These are phyloP conservation scores for Bolborhynchus lineola DNA, from an alignment of 2,113 vertebrate genomes.

Conservation along the genomic window DNA sequence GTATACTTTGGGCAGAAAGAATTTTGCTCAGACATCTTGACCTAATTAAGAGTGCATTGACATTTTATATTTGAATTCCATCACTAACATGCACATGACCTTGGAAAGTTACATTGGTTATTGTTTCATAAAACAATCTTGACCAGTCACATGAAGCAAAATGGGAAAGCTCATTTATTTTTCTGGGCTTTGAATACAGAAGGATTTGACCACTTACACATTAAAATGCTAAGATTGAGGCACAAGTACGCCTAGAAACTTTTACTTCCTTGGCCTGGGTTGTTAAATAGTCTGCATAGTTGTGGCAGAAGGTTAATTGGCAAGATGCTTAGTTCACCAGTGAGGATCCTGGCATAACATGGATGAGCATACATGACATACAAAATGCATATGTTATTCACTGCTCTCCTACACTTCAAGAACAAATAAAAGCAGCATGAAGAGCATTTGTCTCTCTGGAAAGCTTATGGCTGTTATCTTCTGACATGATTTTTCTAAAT, in stretches of 20 bases:
- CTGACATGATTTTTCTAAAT: neutral
- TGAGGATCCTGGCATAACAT: neutral
- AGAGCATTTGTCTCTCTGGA: neutral
- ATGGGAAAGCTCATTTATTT: neutral
- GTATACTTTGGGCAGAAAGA: slow-evolving; percentile 25
- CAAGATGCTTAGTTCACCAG: neutral
- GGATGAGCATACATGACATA: neutral
- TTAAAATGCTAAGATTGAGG: neutral
- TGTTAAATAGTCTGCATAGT: slow-evolving; percentile 26
- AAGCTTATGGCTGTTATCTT: neutral
- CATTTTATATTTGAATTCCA: slow-evolving; percentile 53
- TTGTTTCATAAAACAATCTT: slow-evolving; percentile 50
- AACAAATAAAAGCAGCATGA: neutral
- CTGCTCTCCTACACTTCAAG: neutral
- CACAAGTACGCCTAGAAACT: neutral
- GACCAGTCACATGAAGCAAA: neutral
- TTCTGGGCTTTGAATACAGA: neutral
- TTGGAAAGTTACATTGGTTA: slow-evolving; percentile 20
- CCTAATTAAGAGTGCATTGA: slow-evolving; percentile 55
- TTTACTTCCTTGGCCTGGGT: neutral
- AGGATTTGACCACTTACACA: neutral
- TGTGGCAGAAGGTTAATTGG: slow-evolving; percentile 18
- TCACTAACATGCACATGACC: slow-evolving; percentile 38
- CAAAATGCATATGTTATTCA: neutral
- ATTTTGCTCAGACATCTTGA: slow-evolving; percentile 58